Base-by-base conservation (phyloP, 2,113 vertebrate species). In the Fulmarus glacialis region DNA sequence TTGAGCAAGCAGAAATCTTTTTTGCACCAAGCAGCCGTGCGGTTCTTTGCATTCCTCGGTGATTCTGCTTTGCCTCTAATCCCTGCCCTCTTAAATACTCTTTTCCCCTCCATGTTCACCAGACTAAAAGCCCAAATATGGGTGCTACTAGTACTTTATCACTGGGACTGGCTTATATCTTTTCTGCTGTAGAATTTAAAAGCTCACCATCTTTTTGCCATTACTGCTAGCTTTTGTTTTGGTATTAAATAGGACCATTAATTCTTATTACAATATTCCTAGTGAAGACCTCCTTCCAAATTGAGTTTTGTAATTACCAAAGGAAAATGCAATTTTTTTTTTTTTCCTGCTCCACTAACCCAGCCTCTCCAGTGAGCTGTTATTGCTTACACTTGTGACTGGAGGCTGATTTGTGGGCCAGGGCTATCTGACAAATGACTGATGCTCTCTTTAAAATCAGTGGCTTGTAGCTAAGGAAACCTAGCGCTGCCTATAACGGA, bases 61-160 rank as follows among this genome's bases (percentile, higher is more conserved):
- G 83, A 24, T 48, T 82, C 72, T 80, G 64, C 77, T 93, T 52
- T 40, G 47, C 77, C 60, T 79, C 6, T 12, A 3, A 19, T 36
- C 53, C 50, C 55, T 84, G 72, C 38, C 47, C 68, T 87, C 77
- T 32, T 3, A 53, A 42, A 20, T 27, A 4, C 30, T 62, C 53
- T 16, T 74, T 32, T 27, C 58, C 66, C 4, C 67, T 55, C 23
- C 22, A 0, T 1, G 1, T 67, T 48, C 67, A 50, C 48, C 2
- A 0, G 3, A 5, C 55, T 40, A 1, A 53, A n/a, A 47, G 11
- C 87, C 77, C 52, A 14, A 6, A 4, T 15, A 8, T 1, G 8
- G 8, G 56, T 66, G 52, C 79, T 82, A 1, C 40, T 52, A 1
- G 60, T 68, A 8, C 68, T 53, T 62, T 43, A 0, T 59, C 59